Evolutionary conservation across 1,140 invertebrate species (phyloP), one percentile per base, ranked within the genome.

Genomic region (Conus ventricosus): DNA sequence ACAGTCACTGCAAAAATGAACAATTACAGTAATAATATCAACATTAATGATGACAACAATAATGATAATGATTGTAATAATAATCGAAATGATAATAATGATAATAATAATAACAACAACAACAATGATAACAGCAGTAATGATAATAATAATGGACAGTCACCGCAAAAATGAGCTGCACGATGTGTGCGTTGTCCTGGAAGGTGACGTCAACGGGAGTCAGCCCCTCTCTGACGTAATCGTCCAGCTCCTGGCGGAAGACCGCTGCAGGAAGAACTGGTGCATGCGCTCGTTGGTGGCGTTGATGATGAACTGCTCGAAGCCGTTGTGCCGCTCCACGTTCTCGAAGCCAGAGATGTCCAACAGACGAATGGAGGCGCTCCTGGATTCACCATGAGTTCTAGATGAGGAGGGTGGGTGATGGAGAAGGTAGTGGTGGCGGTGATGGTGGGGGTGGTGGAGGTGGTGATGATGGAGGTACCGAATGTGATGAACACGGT

Each of bases 251-350:
- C 97, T 97, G 97, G 0, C 97, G 97, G 93, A 98, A 98, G 57
- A 97, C 97, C 97, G 97, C 91, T 97, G 97, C 93, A 97, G 87
- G 94, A 97, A 97, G 92, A 97, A 97, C 92, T 97, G 97, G 91
- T 97, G 97, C 89, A 98, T 97, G 25, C 76, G 54, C 81, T 92
- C 92, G 78, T 92, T 92, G 25, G 91, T 88, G n/a, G 89, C 86
- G 84, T 92, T 92, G 75, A 92, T 92, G n/a, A 92, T 88, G 27
- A 94, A 88, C 85, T 94, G 93, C 83, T 94, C 93, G 75, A 94
- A 93, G 27, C 92, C 91, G 95, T 99, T 99, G 54, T 90, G 86
- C 2, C 10, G 51, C 20, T 39, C 23, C 60, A 93, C 87, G 85
- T 92, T 93, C 84, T 94, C 93, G 90, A 94, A 94, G 53, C 93